Percentiles rank a stretch among this genome's conserved stretches.
phyloP scores from a whole-genome alignment of 2,888 invertebrate species.

The Tiphia femorata region DNA sequence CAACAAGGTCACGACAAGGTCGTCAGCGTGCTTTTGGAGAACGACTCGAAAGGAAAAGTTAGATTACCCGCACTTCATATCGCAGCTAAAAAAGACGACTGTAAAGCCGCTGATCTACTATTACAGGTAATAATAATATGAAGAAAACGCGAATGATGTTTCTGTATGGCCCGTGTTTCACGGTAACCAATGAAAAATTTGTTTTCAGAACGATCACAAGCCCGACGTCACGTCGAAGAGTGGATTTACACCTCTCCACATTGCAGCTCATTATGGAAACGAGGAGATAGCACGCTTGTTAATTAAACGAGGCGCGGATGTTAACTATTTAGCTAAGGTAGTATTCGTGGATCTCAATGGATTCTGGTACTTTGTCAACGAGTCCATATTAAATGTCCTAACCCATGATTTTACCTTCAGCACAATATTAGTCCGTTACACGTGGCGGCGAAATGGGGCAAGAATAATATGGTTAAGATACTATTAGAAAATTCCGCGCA shows the following conservation, averaged over 20 bases:
- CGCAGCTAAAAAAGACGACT: constrained; percentile 98
- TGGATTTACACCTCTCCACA: constrained; percentile 98
- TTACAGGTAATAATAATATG: constrained; percentile 75
- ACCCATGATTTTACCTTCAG: constrained; percentile 54
- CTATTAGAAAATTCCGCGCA: constrained; percentile 87
- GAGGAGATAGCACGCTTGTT: constrained; percentile 92
- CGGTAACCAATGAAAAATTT: not conserved
- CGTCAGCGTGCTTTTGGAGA: constrained; percentile 94
- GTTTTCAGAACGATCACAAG: constrained; percentile 87
- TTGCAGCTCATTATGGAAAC: constrained; percentile 98
- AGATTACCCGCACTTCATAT: constrained; percentile 97
- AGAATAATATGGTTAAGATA: constrained; percentile 90
- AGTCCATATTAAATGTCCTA: constrained; percentile 1
- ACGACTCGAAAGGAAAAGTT: constrained; percentile 96
- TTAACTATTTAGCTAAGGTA: constrained; percentile 94
- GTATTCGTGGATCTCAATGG: too few relatives aligned
- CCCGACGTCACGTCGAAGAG: constrained; percentile 97
- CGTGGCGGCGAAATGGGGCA: constrained; percentile 99
- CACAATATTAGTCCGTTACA: constrained; percentile 98
- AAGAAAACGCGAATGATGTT: not conserved
- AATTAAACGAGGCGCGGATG: constrained; percentile 92
- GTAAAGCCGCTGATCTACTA: constrained; percentile 92
- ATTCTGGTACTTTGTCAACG: not conserved
- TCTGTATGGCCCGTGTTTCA: not conserved
- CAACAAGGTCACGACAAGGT: constrained; percentile 98